A percentile compares a stretch with the other conserved stretches of the same genome.
Evolutionary conservation across 1,140 invertebrate species (phyloP).

Genomic region (Drosophila simulans): DNA sequence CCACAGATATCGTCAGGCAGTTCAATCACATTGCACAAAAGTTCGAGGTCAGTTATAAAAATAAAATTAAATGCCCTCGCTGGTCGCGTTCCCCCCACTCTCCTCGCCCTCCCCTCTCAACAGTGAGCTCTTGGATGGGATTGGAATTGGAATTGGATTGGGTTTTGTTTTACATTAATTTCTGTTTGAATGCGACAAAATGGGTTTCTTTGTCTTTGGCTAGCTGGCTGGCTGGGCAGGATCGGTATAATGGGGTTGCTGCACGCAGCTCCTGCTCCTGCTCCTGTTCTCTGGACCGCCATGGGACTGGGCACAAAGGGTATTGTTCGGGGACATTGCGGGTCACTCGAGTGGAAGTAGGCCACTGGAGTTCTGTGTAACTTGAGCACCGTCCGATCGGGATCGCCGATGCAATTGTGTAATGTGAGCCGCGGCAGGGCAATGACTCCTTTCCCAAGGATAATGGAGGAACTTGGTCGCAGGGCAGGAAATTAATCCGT

Average conservation of each 20-base stretch:
- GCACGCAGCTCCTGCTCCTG: constrained; percentile 13
- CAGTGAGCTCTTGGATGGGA: constrained; percentile 29
- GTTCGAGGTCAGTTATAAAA: constrained; percentile 84
- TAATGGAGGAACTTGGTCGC: constrained; percentile 48
- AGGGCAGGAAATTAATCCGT: background rate
- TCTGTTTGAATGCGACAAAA: constrained; percentile 74
- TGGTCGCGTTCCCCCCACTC: background rate
- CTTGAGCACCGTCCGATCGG: constrained; percentile 40
- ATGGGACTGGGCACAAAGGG: constrained; percentile 54
- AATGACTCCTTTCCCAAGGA: constrained; percentile 73
- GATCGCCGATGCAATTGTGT: constrained; percentile 67
- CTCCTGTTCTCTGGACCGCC: constrained; percentile 11
- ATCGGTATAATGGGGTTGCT: constrained; percentile 47
- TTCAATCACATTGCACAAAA: constrained; percentile 84
- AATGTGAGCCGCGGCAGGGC: constrained; percentile 67
- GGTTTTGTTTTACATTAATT: constrained; percentile 78
- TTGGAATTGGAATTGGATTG: constrained; percentile 35
- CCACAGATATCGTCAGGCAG: constrained; percentile 70
- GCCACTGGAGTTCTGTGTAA: constrained; percentile 79
- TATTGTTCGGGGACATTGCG: constrained; percentile 59
- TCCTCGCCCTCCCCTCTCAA: background rate
- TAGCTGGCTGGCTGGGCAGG: constrained; percentile 41
- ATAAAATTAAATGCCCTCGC: constrained; percentile 63
- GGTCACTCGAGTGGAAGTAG: constrained; percentile 79
- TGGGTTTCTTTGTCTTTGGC: constrained; percentile 76